A percentile compares a stretch with the other conserved stretches of the same genome.
Evolutionary conservation across 1,140 invertebrate genomes (phyloP).

Genomic region (Orussus abietinus): DNA sequence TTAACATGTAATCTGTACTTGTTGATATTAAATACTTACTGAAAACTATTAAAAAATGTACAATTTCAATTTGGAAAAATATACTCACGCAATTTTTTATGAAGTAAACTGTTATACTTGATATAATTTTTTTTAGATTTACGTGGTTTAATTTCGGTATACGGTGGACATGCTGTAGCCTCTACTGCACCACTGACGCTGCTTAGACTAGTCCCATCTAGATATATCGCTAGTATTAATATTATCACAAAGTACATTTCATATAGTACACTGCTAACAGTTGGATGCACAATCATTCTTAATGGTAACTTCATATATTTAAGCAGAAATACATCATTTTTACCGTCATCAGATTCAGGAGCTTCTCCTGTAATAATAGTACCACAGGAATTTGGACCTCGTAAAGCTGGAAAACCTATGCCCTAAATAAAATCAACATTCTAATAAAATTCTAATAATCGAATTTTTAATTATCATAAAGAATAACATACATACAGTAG

Average conservation of each 20-base stretch:
- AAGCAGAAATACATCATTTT: constrained; percentile 9
- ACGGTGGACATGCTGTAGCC: constrained; percentile 41
- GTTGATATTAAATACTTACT: constrained; percentile 5
- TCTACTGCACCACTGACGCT: constrained; percentile 44
- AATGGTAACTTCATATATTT: constrained; percentile 2
- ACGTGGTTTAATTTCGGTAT: constrained; percentile 33
- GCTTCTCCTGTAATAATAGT: constrained; percentile 49
- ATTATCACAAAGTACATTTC: neutral
- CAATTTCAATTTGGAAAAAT: constrained; percentile 1
- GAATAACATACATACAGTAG: constrained; percentile 28
- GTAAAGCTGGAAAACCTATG: constrained; percentile 31
- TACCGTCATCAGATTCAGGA: constrained; percentile 48
- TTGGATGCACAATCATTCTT: too few relatives aligned
- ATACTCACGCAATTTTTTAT: constrained; percentile 48
- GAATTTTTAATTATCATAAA: constrained; percentile 1
- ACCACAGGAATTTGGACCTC: constrained; percentile 37
- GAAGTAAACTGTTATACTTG: constrained; percentile 50
- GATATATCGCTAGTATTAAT: constrained; percentile 2
- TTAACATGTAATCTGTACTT: constrained; percentile 1
- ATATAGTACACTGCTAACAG: too few relatives aligned
- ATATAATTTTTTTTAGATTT: constrained; percentile 41
- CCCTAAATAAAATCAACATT: constrained; percentile 27
- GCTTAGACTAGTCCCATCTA: constrained; percentile 41
- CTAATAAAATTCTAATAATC: neutral
- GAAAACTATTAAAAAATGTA: constrained; percentile 2